These are phyloP conservation scores for Hemicentrotus pulcherrimus DNA, from an alignment of 35 echinoderm and acorn worm species.

Conservation along the genomic window DNA sequence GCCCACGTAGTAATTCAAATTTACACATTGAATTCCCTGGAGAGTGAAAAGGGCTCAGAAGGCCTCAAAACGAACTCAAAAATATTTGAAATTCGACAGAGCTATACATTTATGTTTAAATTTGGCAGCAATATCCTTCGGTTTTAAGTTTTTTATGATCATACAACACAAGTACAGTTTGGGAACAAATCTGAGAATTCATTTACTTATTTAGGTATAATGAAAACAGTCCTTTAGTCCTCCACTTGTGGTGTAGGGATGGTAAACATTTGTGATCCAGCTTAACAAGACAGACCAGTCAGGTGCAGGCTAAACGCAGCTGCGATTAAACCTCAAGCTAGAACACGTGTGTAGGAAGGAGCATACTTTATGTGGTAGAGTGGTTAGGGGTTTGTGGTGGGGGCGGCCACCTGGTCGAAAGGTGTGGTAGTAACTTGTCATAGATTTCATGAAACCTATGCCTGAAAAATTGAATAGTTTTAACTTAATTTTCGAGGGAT, in stretches of 20 bases:
- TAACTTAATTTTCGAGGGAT: neutral
- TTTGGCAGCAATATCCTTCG: too few species aligned
- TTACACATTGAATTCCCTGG: too few species aligned
- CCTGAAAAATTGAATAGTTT: too few species aligned
- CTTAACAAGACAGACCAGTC: neutral
- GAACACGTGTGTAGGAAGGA: slow-evolving; percentile 9
- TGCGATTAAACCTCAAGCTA: neutral
- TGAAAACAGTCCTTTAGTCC: neutral
- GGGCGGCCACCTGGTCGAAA: neutral
- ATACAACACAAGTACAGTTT: too few species aligned
- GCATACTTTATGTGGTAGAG: neutral
- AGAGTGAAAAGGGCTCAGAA: too few species aligned
- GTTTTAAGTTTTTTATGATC: too few species aligned
- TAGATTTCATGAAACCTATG: too few species aligned
- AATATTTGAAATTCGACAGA: too few species aligned
- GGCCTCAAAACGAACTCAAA: too few species aligned
- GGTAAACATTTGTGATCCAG: neutral
- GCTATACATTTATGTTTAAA: too few species aligned
- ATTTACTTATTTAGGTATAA: neutral
- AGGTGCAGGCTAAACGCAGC: neutral
- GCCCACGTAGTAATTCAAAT: too few species aligned
- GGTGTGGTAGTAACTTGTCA: neutral
- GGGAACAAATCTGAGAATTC: too few species aligned
- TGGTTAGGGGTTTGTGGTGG: neutral
- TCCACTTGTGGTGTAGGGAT: neutral